Conservation (phyloP, 2,888 invertebrate species). For the Volucella inflata region DNA sequence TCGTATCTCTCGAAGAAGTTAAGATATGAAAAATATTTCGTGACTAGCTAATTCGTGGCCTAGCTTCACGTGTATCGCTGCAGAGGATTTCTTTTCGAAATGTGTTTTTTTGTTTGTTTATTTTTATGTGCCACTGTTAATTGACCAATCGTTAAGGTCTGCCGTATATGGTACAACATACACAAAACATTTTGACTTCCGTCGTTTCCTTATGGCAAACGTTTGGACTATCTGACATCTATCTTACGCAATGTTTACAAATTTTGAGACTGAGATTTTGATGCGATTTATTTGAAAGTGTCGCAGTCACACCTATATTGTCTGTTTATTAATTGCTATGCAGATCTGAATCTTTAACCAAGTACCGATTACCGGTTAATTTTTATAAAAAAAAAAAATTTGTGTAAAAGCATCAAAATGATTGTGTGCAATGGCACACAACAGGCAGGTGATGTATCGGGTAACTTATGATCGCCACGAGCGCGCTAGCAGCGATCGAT, state of each 20-base stretch:
- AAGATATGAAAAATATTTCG: constrained; percentile 63
- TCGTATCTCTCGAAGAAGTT: constrained; percentile 17
- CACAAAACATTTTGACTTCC: background rate
- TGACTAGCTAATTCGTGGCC: constrained; percentile 70
- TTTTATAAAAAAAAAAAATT: no score
- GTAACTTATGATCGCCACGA: no score
- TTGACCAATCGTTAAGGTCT: constrained; percentile 21
- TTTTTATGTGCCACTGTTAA: constrained; percentile 24
- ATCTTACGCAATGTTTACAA: background rate
- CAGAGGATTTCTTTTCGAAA: constrained; percentile 18
- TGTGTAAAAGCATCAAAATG: no score
- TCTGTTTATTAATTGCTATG: background rate
- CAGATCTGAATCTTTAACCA: background rate
- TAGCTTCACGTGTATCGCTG: constrained; percentile 58
- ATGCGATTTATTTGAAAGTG: no score
- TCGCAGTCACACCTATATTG: background rate
- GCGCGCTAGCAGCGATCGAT: no score
- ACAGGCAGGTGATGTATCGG: no score
- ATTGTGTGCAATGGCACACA: no score
- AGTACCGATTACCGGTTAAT: no score
- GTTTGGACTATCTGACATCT: constrained; percentile 5
- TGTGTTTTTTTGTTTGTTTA: background rate
- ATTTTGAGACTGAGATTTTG: background rate
- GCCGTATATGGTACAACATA: background rate
- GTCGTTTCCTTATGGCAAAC: background rate